These are phyloP conservation scores for Tenthredo notha DNA, from an alignment of 2,888 invertebrate species.

Conservation along the genomic window DNA sequence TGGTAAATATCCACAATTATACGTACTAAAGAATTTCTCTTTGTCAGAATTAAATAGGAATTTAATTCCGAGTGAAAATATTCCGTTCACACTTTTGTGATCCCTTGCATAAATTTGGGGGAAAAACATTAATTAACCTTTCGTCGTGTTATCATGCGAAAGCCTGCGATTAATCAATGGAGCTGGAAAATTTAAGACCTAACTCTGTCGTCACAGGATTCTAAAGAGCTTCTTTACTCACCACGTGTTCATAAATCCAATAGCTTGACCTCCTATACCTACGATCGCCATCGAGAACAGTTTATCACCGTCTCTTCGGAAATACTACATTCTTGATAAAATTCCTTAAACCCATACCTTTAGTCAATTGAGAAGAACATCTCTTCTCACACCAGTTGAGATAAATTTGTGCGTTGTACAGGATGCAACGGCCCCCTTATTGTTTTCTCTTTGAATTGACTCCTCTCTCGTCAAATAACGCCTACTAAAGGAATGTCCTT, in stretches of 20 bases:
- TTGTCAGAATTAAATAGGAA: not conserved
- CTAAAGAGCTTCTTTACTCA: not conserved
- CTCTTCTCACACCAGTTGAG: not conserved
- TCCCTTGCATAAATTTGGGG: conserved; percentile 15
- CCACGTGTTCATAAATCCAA: conserved; percentile 11
- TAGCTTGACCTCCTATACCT: not conserved
- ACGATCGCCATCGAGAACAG: not conserved
- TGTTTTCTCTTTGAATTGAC: not conserved
- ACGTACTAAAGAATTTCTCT: not conserved
- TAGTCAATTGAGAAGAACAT: not conserved
- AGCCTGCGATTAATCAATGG: conserved; percentile 12
- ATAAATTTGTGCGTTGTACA: not conserved
- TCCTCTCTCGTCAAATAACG: conserved; percentile 10
- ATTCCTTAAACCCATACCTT: not conserved
- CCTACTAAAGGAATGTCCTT: conserved; percentile 2
- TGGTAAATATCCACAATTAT: conserved; percentile 13
- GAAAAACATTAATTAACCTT: conserved; percentile 30
- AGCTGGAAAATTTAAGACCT: not conserved
- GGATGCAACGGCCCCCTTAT: not conserved
- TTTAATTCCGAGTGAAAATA: conserved; percentile 1
- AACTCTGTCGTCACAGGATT: not conserved
- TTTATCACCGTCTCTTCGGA: not conserved
- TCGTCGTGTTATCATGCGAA: conserved; percentile 20
- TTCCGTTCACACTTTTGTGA: conserved; percentile 25
- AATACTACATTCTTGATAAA: not conserved